These are phyloP conservation scores for Symphodus melops DNA, from an alignment of 2,113 vertebrate genomes.

Conservation along the genomic window DNA sequence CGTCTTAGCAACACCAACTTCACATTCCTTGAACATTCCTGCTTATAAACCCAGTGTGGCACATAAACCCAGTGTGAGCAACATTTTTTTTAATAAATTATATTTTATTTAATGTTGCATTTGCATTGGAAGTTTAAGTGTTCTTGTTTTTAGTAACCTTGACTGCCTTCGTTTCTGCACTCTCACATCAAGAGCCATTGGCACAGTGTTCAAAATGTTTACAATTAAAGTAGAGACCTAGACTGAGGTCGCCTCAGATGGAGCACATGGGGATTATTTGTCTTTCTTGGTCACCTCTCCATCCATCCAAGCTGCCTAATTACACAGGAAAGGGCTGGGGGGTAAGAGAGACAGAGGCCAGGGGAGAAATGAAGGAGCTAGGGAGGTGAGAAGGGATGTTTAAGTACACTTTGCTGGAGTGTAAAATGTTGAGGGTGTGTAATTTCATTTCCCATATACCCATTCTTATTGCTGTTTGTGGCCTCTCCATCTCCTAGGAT, in stretches of 20 bases:
- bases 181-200: constrained; percentile 29
- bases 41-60: constrained; percentile 37
- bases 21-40: constrained; percentile 25
- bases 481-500: constrained; percentile 15
- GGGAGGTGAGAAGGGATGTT: constrained; percentile 37
- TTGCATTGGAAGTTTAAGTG: constrained; percentile 27
- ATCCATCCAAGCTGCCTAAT: constrained; percentile 61
- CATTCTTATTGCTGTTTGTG: constrained; percentile 18
- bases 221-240: constrained; percentile 42
- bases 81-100: no score
- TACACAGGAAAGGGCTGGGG: constrained; percentile 66
- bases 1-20: constrained; percentile 25
- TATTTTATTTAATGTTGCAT: constrained; percentile 18
- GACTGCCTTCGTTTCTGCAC: constrained; percentile 21
- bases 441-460: constrained; percentile 3
- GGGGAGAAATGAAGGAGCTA: constrained; percentile 26
- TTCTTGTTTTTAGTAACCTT: constrained; percentile 38
- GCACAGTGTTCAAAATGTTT: constrained; percentile 48
- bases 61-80: constrained; percentile 12
- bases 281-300: constrained; percentile 65
- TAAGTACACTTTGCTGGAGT: constrained; percentile 30
- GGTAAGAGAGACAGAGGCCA: constrained; percentile 25
- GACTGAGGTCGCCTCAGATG: constrained; percentile 49
- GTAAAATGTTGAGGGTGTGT: constrained; percentile 24
- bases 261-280: constrained; percentile 56